Conservation (phyloP, 2,888 invertebrate genomes). For the Melanophora roralis region DNA sequence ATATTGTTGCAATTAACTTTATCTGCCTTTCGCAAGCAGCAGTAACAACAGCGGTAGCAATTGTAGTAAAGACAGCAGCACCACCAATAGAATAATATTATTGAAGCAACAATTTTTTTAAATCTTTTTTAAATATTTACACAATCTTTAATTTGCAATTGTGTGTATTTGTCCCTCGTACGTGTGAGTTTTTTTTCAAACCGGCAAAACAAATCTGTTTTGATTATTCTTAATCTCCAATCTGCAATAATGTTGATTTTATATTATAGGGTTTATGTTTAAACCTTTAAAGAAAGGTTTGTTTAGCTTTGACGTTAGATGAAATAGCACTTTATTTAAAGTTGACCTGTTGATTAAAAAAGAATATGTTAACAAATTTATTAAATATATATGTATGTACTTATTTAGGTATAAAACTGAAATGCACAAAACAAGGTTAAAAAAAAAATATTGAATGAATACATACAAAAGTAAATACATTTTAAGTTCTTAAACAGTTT, state of each 20-base stretch:
- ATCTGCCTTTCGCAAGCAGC: background rate
- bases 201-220: conserved; percentile 32
- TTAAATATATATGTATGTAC: background rate
- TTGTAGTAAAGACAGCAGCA: conserved; percentile 11
- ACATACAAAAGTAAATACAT: no score
- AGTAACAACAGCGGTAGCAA: conserved; percentile 1
- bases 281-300: conserved; percentile 18
- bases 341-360: conserved; percentile 43
- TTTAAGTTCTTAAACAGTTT: no score
- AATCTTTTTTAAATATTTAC: conserved; percentile 16
- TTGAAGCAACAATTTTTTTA: conserved; percentile 52
- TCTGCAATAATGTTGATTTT: no score
- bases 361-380: background rate
- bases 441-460: no score
- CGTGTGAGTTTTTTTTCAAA: conserved; percentile 17
- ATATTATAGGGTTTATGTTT: no score
- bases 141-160: conserved; percentile 19
- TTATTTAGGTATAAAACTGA: no score
- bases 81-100: conserved; percentile 24
- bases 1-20: conserved; percentile 38
- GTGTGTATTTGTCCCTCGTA: background rate
- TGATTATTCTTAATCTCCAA: conserved; percentile 39
- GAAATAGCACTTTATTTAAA: conserved; percentile 21
- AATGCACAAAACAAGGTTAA: no score
- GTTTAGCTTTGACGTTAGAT: conserved; percentile 22